These are phyloP conservation scores for Lepeophtheirus nordmannii DNA, from an alignment of 2,888 invertebrate genomes.

Conservation along the genomic window DNA sequence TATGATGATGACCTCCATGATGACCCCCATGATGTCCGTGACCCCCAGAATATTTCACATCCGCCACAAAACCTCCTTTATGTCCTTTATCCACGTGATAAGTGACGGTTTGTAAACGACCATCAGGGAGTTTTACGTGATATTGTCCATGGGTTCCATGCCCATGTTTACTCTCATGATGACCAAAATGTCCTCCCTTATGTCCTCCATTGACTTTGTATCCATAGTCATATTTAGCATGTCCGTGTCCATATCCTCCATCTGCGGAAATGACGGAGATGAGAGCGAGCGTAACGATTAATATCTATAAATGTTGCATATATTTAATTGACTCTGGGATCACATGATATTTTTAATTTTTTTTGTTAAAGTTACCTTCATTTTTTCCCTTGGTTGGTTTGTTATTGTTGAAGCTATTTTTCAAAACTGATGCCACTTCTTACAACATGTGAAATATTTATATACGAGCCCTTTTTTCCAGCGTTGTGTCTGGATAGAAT, in stretches of 20 bases:
- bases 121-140: not conserved
- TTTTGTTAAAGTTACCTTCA: too few relatives aligned
- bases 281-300: not conserved
- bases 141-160: not conserved
- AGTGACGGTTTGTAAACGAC: not conserved
- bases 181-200: constrained; percentile 2
- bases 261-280: not conserved
- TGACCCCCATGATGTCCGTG: not conserved
- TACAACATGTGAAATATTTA: too few relatives aligned
- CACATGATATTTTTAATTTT: too few relatives aligned
- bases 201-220: not conserved
- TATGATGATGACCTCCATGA: not conserved
- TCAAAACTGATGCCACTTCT: too few relatives aligned
- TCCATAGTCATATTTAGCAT: not conserved
- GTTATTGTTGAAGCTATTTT: too few relatives aligned
- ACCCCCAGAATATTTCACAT: not conserved
- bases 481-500: too few relatives aligned
- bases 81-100: not conserved
- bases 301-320: too few relatives aligned
- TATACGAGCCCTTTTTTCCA: too few relatives aligned
- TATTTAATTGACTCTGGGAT: too few relatives aligned
- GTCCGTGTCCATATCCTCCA: not conserved
- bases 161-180: not conserved
- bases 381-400: too few relatives aligned
- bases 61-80: not conserved